These are phyloP conservation scores for Drosophila triauraria DNA, from an alignment of 1,140 invertebrate species.

Conservation along the genomic window DNA sequence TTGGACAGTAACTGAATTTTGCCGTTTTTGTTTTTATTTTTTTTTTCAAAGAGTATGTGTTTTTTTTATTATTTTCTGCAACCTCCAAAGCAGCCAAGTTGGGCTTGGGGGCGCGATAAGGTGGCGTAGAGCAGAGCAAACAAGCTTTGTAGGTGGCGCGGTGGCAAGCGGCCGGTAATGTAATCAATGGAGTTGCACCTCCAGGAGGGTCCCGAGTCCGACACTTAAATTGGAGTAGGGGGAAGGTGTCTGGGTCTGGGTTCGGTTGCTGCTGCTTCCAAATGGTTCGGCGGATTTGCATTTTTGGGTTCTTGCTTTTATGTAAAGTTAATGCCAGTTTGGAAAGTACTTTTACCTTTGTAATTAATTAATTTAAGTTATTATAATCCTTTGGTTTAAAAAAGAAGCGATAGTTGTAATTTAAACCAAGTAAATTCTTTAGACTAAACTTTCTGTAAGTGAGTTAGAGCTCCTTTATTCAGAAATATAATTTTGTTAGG, in stretches of 20 bases:
- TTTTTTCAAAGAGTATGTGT: constrained; percentile 17
- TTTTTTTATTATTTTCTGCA: constrained; percentile 55
- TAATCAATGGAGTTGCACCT: constrained; percentile 47
- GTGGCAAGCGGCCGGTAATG: constrained; percentile 9
- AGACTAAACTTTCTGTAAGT: too few relatives aligned
- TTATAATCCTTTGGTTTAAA: too few relatives aligned
- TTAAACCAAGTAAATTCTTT: too few relatives aligned
- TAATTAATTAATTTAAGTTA: background rate
- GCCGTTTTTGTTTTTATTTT: constrained; percentile 41
- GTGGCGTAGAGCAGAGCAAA: constrained; percentile 46
- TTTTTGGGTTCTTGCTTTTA: background rate
- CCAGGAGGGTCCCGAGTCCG: constrained; percentile 2
- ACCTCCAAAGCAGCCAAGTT: constrained; percentile 41
- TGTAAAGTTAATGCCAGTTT: background rate
- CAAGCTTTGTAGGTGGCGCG: constrained; percentile 43
- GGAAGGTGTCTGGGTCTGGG: background rate
- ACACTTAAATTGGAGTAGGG: background rate
- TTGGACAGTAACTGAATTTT: constrained; percentile 63
- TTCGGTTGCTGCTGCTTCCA: background rate
- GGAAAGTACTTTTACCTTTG: too few relatives aligned
- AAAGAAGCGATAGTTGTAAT: too few relatives aligned
- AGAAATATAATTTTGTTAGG: too few relatives aligned
- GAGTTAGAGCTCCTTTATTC: too few relatives aligned
- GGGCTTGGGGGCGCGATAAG: constrained; percentile 34
- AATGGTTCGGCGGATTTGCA: constrained; percentile 6